These are phyloP conservation scores for Symphodus melops DNA, from an alignment of 2,113 vertebrate species.

Conservation along the genomic window DNA sequence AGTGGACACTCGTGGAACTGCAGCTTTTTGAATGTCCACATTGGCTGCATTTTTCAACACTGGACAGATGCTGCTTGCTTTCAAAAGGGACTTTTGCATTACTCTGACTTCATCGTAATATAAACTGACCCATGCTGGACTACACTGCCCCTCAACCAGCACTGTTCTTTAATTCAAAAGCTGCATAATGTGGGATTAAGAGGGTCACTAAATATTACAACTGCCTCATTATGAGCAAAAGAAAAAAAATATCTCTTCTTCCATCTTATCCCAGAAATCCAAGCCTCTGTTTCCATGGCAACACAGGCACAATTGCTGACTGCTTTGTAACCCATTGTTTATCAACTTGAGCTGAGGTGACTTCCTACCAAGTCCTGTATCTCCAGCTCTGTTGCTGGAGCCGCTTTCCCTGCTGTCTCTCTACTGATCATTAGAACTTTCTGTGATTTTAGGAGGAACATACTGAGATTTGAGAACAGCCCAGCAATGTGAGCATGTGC, in stretches of 20 bases:
- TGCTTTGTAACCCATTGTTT: conserved; percentile 35
- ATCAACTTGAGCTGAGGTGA: conserved; percentile 35
- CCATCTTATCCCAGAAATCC: neutral
- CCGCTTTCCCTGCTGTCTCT: neutral
- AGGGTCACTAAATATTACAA: neutral
- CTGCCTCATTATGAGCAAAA: conserved; percentile 6
- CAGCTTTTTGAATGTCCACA: too few species aligned
- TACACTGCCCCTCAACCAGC: neutral
- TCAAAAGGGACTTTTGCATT: too few species aligned
- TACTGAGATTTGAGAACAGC: neutral
- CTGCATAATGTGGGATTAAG: neutral
- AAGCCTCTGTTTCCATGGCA: conserved; percentile 50
- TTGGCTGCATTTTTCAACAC: too few species aligned
- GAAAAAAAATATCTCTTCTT: neutral
- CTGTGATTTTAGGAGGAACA: neutral
- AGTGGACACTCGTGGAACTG: too few species aligned
- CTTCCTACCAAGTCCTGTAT: conserved; percentile 19
- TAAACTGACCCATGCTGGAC: neutral
- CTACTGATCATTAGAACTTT: neutral
- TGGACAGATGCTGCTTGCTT: too few species aligned
- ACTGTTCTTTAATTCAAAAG: neutral
- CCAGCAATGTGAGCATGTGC: neutral
- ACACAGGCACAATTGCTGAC: conserved; percentile 24
- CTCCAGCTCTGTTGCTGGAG: neutral
- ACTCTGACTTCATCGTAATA: neutral